These are phyloP conservation scores for Potorous gilbertii DNA, from an alignment of 2,797 vertebrate species.

Conservation along the genomic window DNA sequence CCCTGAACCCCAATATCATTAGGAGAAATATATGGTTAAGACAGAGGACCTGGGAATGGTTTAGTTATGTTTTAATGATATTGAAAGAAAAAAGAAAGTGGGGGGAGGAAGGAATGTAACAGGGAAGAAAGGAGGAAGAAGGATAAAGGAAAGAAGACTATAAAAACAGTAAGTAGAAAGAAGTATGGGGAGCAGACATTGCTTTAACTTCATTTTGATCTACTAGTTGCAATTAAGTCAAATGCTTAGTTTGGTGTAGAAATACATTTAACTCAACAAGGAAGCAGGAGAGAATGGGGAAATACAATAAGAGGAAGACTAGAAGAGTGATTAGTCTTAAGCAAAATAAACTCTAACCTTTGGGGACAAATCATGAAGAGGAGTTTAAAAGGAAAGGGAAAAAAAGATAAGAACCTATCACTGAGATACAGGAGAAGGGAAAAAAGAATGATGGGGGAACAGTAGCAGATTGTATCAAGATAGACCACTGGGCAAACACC, in stretches of 20 bases:
- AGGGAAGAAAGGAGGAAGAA: no score
- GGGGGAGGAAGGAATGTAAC: not conserved
- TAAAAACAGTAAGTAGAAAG: no score
- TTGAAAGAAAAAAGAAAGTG: not conserved
- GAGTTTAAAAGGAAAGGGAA: not conserved
- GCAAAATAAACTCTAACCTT: no score
- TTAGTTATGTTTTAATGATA: not conserved
- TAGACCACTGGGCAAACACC: not conserved
- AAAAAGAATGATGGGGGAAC: not conserved
- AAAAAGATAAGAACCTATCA: not conserved
- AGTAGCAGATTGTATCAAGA: not conserved
- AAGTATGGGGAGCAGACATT: not conserved
- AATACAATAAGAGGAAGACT: not conserved
- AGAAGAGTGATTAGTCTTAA: not conserved
- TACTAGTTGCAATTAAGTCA: not conserved
- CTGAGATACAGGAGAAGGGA: not conserved
- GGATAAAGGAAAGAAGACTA: no score
- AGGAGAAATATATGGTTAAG: not conserved
- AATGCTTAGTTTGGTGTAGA: not conserved
- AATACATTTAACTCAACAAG: not conserved
- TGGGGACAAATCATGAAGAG: not conserved
- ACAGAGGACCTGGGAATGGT: not conserved
- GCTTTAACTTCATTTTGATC: not conserved
- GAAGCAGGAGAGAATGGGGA: not conserved
- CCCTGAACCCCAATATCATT: no score